Conservation (phyloP, 2,113 vertebrate species). For the Verasper variegatus region DNA sequence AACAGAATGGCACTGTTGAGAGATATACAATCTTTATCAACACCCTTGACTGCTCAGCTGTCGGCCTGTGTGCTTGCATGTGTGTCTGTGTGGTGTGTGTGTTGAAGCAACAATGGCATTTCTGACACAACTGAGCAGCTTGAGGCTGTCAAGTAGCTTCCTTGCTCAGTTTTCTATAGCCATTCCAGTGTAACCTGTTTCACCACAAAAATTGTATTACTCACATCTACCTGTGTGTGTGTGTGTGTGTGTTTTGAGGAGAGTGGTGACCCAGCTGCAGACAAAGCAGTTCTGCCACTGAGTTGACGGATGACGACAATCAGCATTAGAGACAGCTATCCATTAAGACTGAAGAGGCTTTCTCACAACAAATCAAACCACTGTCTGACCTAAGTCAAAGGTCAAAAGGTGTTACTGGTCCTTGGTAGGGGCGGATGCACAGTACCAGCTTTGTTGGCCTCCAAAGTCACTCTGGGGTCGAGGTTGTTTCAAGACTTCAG, state of each 20-base stretch:
- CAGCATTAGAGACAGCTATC: conserved; percentile 2
- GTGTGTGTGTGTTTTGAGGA: not conserved
- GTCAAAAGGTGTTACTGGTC: conserved; percentile 18
- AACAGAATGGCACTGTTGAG: conserved; percentile 58
- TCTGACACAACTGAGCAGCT: conserved; percentile 26
- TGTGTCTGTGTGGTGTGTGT: conserved; percentile 9
- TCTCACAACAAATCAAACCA: conserved; percentile 37
- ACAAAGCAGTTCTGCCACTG: conserved; percentile 17
- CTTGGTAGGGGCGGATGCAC: conserved; percentile 6
- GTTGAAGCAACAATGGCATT: conserved; percentile 54
- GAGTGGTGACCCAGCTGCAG: conserved; percentile 22
- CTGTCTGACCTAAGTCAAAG: conserved; percentile 32
- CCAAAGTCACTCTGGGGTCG: not conserved
- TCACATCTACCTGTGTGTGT: conserved; percentile 13
- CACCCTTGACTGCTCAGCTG: conserved; percentile 42
- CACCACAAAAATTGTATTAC: conserved; percentile 20
- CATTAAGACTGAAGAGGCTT: conserved; percentile 36
- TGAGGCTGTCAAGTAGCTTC: conserved; percentile 51
- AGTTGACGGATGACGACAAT: conserved; percentile 34
- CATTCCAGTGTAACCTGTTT: conserved; percentile 59
- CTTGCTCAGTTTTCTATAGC: conserved; percentile 5
- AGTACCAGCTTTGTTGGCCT: conserved; percentile 17
- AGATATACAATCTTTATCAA: conserved; percentile 51
- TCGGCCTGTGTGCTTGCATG: not conserved
- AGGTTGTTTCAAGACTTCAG: not conserved